Conservation (phyloP, 2,888 invertebrate species). For the Leucania comma region DNA sequence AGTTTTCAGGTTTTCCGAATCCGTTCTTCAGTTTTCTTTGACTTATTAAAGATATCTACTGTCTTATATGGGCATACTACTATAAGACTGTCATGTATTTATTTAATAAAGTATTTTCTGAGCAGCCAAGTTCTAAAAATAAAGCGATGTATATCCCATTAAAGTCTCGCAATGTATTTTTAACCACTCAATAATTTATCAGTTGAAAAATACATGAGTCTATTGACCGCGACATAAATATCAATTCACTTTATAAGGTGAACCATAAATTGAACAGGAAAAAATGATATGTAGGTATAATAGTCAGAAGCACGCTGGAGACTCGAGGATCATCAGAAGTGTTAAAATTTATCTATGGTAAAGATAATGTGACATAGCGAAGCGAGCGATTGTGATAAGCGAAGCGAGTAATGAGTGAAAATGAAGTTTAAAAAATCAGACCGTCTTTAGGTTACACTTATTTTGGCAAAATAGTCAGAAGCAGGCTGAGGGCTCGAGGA, state of each 20-base stretch:
- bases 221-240: slow-evolving; percentile 42
- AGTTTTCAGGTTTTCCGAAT: not conserved
- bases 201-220: slow-evolving; percentile 53
- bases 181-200: slow-evolving; percentile 50
- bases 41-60: not conserved
- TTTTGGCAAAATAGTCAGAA: slow-evolving; percentile 19
- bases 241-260: slow-evolving; percentile 48
- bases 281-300: slow-evolving; percentile 46
- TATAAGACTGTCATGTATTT: no score
- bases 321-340: slow-evolving; percentile 7
- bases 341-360: slow-evolving; percentile 38
- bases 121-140: not conserved
- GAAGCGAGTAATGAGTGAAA: slow-evolving; percentile 10
- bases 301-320: slow-evolving; percentile 30
- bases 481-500: slow-evolving; percentile 20
- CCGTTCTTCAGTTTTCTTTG: not conserved
- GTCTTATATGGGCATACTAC: no score
- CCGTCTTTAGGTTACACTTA: not conserved
- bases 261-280: slow-evolving; percentile 58
- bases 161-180: slow-evolving; percentile 41
- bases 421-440: not conserved
- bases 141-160: not conserved
- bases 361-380: slow-evolving; percentile 13
- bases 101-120: not conserved
- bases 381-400: not conserved